phyloP scores from a whole-genome alignment of 2,797 vertebrate genomes.

The Spatula clypeata region DNA sequence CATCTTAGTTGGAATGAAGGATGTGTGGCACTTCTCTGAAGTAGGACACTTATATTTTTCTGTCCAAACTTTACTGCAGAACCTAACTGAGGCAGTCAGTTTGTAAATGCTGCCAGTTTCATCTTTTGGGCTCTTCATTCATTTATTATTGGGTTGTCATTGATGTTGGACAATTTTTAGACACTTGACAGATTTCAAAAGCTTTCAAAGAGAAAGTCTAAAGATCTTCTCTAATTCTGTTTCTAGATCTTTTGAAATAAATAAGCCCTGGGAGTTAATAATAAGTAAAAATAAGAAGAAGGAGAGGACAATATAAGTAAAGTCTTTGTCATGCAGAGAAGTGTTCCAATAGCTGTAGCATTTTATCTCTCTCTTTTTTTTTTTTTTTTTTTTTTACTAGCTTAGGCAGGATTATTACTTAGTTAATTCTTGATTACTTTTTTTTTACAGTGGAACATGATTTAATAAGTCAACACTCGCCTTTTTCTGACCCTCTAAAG shows the following conservation, averaged over 20 bases:
- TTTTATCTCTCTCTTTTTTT: too few relatives aligned
- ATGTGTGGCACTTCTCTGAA: neutral
- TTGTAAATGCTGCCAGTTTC: neutral
- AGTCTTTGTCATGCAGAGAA: neutral
- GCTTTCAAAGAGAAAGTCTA: neutral
- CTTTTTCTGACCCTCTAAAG: conserved; percentile 32
- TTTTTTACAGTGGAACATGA: conserved; percentile 17
- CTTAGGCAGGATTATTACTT: conserved; percentile 10
- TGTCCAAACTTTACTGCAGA: neutral
- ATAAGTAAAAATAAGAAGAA: neutral
- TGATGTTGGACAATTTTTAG: neutral
- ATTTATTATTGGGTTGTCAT: neutral
- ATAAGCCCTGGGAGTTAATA: neutral
- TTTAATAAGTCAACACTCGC: conserved; percentile 17
- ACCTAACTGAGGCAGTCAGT: neutral
- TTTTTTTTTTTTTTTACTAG: neutral
- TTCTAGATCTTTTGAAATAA: neutral
- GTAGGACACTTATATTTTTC: neutral
- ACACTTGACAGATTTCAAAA: neutral
- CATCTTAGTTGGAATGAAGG: neutral
- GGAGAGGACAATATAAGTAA: neutral
- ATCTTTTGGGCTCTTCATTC: neutral
- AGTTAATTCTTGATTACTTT: conserved; percentile 16
- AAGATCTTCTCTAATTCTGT: neutral
- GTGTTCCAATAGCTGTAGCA: neutral